Conservation (phyloP, 2,113 vertebrate species). For the Sisor rabdophorus region DNA sequence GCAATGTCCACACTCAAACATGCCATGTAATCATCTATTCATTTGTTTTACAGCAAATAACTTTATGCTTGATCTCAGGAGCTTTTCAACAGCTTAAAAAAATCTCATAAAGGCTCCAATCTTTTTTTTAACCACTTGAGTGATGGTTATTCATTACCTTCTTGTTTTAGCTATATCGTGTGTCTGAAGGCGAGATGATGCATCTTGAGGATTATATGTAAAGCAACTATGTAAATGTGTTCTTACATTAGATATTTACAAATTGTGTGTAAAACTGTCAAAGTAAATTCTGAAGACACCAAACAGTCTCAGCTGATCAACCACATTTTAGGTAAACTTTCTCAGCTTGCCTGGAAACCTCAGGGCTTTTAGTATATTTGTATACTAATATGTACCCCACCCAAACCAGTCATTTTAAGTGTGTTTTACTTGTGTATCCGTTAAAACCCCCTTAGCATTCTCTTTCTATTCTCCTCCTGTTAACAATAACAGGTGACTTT, state of each 20-base stretch:
- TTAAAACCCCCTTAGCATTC: background rate
- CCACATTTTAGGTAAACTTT: conserved; percentile 11
- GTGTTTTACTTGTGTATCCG: background rate
- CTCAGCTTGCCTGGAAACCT: conserved; percentile 67
- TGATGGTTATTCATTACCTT: background rate
- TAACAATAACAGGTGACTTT: conserved; percentile 13
- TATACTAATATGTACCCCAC: no score
- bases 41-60: no score
- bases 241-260: background rate
- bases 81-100: no score
- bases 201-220: background rate
- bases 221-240: background rate
- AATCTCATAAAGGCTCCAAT: no score
- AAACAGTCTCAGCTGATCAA: background rate
- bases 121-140: no score
- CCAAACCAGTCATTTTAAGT: conserved; percentile 16
- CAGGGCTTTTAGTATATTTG: conserved; percentile 63
- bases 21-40: no score
- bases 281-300: background rate
- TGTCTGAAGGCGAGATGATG: background rate
- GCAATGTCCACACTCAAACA: no score
- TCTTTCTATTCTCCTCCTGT: background rate
- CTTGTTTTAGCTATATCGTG: background rate
- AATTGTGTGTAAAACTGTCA: background rate
- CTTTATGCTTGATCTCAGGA: no score